Evolutionary conservation across 2,888 invertebrate genomes (phyloP).

Genomic region (Cephus sareptanus): DNA sequence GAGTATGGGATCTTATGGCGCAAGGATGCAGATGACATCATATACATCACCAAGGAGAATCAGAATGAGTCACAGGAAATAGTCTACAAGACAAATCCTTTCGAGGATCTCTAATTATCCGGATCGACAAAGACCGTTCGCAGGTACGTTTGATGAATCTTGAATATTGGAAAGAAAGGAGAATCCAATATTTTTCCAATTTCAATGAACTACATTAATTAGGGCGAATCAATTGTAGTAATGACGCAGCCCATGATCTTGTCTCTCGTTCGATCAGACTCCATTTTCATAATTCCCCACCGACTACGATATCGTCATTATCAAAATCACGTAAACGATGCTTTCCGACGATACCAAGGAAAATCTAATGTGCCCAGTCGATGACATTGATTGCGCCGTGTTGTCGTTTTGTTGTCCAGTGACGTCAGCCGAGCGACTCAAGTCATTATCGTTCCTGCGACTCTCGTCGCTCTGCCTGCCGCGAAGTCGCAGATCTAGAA

Average conservation of each 20-base stretch:
- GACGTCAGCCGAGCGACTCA: slow-evolving; percentile 28
- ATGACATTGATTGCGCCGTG: slow-evolving; percentile 58
- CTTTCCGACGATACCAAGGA: slow-evolving; percentile 26
- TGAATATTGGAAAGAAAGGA: neutral
- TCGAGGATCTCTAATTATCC: neutral
- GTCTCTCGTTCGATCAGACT: neutral
- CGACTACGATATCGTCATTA: slow-evolving; percentile 43
- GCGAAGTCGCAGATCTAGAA: slow-evolving; percentile 33
- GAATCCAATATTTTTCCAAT: neutral
- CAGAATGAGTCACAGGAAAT: neutral
- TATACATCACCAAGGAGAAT: neutral
- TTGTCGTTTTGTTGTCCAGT: slow-evolving; percentile 51
- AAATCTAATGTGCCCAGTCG: slow-evolving; percentile 40
- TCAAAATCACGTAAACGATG: slow-evolving; percentile 36
- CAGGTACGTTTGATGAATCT: neutral
- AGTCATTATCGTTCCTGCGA: slow-evolving; percentile 26
- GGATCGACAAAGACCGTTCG: neutral
- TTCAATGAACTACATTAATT: slow-evolving; percentile 23
- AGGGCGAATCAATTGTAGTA: slow-evolving; percentile 17
- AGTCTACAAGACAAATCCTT: neutral
- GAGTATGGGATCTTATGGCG: neutral
- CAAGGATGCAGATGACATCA: neutral
- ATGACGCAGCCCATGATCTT: neutral
- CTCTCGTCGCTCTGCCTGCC: slow-evolving; percentile 31
- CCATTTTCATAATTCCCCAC: slow-evolving; percentile 17